These are phyloP conservation scores for Caenorhabditis sp. DNA, from an alignment of 2,888 invertebrate species.

Conservation along the genomic window DNA sequence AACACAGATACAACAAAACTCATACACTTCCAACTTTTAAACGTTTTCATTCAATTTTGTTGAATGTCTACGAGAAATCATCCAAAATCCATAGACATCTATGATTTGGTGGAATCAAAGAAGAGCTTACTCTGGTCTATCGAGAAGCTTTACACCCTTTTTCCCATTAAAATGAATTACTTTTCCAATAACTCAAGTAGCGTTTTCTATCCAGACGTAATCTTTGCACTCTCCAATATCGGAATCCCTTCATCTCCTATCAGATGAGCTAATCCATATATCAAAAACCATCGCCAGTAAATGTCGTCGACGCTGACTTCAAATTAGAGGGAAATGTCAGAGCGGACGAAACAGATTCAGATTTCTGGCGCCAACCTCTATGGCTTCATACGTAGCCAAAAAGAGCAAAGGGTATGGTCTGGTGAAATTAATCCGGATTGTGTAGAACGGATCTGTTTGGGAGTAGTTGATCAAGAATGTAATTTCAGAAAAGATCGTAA, in stretches of 20 bases:
- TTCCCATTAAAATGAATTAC: background rate
- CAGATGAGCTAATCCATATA: conserved; percentile 3
- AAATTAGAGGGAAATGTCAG: background rate
- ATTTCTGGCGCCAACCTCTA: background rate
- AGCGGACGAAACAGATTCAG: background rate
- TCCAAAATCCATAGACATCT: no score
- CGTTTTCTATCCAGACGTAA: background rate
- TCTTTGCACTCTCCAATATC: background rate
- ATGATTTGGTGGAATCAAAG: no score
- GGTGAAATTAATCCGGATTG: background rate
- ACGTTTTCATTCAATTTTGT: no score
- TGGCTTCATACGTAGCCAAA: background rate
- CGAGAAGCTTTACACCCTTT: background rate
- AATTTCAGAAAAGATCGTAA: background rate
- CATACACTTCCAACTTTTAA: no score
- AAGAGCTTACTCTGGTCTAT: no score
- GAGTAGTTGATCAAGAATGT: background rate
- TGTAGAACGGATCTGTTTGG: background rate
- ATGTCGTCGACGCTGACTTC: background rate
- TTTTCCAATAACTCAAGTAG: background rate
- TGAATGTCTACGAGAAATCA: no score
- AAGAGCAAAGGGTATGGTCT: background rate
- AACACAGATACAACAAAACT: no score
- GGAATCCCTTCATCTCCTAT: conserved; percentile 10
- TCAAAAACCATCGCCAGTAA: conserved; percentile 4